A percentile compares a stretch with the other conserved stretches of the same genome.
phyloP scores from a whole-genome alignment of 2,113 vertebrate species.

The Phylloscopus trochilus region DNA sequence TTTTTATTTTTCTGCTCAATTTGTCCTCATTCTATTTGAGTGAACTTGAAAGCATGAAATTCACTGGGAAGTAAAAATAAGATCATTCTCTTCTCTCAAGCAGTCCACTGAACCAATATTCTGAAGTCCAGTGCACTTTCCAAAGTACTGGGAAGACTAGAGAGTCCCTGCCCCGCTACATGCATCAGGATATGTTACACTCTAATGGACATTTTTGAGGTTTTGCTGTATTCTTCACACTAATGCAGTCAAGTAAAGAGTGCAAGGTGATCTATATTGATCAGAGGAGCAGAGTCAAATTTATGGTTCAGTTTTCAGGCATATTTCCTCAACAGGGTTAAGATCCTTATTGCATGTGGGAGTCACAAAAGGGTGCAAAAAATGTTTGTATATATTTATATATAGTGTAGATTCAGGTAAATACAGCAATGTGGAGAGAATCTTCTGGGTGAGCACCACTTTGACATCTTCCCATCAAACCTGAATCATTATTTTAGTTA shows the following conservation, averaged over 20 bases:
- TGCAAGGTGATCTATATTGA: background rate
- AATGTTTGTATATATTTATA: background rate
- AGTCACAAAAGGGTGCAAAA: background rate
- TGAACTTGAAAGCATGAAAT: background rate
- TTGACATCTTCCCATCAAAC: background rate
- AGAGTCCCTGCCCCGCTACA: background rate
- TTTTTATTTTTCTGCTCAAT: background rate
- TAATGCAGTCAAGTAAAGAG: background rate
- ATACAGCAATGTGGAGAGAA: background rate
- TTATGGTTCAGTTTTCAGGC: background rate
- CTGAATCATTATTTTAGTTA: background rate
- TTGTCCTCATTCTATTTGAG: background rate
- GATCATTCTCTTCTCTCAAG: background rate
- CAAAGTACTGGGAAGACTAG: background rate
- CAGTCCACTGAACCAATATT: background rate
- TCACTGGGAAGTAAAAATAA: background rate
- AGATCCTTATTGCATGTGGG: rapidly evolving
- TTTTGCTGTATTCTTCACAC: background rate
- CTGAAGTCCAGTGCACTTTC: background rate
- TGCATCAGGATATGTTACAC: background rate
- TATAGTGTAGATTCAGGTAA: background rate
- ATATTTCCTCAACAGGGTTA: background rate
- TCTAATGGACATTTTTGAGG: background rate
- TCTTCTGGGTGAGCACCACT: background rate
- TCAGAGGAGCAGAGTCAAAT: background rate